Evolutionary conservation across 2,113 vertebrate species (phyloP).

Genomic region (Setophaga kirtlandii): DNA sequence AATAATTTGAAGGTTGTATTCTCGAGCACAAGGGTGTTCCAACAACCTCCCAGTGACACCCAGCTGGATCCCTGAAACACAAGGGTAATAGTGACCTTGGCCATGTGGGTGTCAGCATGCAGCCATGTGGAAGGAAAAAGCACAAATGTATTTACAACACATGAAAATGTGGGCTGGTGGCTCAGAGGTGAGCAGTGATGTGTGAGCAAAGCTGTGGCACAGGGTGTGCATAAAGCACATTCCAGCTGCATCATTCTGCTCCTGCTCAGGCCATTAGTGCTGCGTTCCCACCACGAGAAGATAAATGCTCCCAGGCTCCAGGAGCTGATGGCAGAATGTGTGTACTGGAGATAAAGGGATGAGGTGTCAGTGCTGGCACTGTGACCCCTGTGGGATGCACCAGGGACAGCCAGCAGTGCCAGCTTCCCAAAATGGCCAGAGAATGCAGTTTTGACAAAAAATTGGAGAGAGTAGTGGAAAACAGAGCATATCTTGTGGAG

Average conservation of each 20-base stretch:
- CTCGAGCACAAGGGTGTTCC: not conserved
- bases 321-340: not conserved
- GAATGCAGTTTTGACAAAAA: not conserved
- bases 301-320: not conserved
- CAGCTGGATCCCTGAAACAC: not conserved
- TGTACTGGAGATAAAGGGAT: not conserved
- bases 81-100: rapidly evolving
- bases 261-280: not conserved
- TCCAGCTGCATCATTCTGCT: not conserved
- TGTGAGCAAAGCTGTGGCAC: rapidly evolving
- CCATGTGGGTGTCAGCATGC: not conserved
- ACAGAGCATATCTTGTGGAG: not conserved
- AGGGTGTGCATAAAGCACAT: rapidly evolving
- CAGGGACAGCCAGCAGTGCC: not conserved
- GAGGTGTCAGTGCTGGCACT: not conserved
- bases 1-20: not conserved
- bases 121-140: not conserved
- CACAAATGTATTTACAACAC: rapidly evolving
- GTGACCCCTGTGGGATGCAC: not conserved
- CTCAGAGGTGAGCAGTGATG: rapidly evolving
- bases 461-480: not conserved
- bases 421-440: not conserved
- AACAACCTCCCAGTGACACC: not conserved
- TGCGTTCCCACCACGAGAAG: not conserved
- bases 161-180: not conserved